Conservation (phyloP, 2,113 vertebrate species). For the Gulo gulo region DNA sequence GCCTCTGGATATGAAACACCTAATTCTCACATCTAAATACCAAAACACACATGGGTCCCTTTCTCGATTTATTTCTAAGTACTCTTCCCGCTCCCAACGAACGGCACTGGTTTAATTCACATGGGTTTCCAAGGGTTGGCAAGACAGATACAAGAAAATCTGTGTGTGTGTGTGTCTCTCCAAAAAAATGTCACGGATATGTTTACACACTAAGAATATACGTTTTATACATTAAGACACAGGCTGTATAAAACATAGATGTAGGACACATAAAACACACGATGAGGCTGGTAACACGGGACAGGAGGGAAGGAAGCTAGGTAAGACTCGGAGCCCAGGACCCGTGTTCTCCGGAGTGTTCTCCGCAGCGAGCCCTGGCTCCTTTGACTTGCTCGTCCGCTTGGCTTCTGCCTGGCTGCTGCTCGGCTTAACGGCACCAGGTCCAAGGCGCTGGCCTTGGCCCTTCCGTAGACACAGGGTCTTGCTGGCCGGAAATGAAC, state of each 20-base stretch:
- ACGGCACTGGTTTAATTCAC: not conserved
- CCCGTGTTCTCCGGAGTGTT: fast-evolving
- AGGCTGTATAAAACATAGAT: not conserved
- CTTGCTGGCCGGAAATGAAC: not conserved
- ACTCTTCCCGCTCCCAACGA: not conserved
- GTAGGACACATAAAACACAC: not conserved
- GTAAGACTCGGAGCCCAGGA: not conserved
- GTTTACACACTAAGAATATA: not conserved
- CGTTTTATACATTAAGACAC: not conserved
- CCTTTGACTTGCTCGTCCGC: not conserved
- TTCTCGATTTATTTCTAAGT: not conserved
- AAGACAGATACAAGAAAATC: not conserved
- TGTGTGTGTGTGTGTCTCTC: not conserved
- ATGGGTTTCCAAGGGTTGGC: not conserved
- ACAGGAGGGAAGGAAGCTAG: not conserved
- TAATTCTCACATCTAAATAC: not conserved
- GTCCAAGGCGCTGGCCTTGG: not conserved
- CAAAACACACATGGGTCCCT: not conserved
- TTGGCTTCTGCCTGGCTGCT: too few relatives aligned
- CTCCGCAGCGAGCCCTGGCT: not conserved
- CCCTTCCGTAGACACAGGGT: not conserved
- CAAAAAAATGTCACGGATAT: not conserved
- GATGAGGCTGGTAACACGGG: not conserved
- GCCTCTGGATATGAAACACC: not conserved
- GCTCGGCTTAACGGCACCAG: not conserved